Evolutionary conservation across 1,140 invertebrate genomes (phyloP), one percentile per base, ranked within the genome.

Genomic region (Steinernema feltiae): DNA sequence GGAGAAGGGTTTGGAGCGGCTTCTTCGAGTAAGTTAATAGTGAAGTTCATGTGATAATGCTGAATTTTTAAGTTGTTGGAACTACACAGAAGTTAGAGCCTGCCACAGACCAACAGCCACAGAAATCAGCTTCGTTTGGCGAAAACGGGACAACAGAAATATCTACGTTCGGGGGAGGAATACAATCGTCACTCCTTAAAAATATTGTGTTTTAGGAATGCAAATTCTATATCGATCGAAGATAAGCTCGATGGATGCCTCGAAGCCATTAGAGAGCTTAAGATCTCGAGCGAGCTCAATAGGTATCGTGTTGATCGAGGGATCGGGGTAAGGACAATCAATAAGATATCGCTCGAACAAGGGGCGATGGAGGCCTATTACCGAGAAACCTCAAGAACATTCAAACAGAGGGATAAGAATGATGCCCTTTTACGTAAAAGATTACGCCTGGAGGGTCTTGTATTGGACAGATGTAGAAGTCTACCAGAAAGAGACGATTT

Each of bases 121-220:
- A n/a, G n/a, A n/a, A n/a, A n/a, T n/a, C n/a, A n/a, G n/a, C n/a
- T n/a, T n/a, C n/a, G n/a, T n/a, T n/a, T n/a, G n/a, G n/a, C n/a
- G n/a, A n/a, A n/a, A n/a, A n/a, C n/a, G n/a, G 41, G 7, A n/a
- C 41, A 46, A n/a, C 41, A 7, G 41, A n/a, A 7, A n/a, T 7
- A 46, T 46, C 41, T 27, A 3, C 3, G 7, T 86, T 86, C 79
- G 86, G 86, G n/a, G n/a, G n/a, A n/a, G n/a, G n/a, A n/a, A n/a
- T n/a, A n/a, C n/a, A n/a, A n/a, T n/a, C n/a, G n/a, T n/a, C n/a
- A n/a, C n/a, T n/a, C n/a, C n/a, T n/a, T n/a, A n/a, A n/a, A n/a
- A n/a, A n/a, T n/a, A n/a, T n/a, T n/a, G n/a, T n/a, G n/a, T n/a
- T n/a, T n/a, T n/a, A n/a, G n/a, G n/a, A n/a, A n/a, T n/a, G n/a